Conservation (phyloP, 1,140 invertebrate species). For the Vollenhovia emeryi region DNA sequence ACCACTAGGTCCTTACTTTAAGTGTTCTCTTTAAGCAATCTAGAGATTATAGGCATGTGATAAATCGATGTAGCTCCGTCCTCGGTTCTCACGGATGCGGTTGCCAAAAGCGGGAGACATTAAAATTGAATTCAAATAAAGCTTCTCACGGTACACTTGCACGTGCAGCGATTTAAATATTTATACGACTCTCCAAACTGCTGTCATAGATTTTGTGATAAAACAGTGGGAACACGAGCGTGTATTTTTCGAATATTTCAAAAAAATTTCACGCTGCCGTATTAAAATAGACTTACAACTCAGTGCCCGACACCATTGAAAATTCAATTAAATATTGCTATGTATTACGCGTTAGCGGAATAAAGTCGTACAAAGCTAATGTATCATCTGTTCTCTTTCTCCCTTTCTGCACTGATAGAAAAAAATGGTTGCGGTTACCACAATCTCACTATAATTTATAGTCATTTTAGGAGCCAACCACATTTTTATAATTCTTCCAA, state of each 20-base stretch:
- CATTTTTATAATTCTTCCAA: too few species aligned
- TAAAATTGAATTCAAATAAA: constrained; percentile 61
- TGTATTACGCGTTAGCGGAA: background rate
- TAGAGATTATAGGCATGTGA: constrained; percentile 46
- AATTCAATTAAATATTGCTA: background rate
- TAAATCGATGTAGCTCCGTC: constrained; percentile 51
- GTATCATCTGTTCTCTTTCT: background rate
- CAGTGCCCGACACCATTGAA: too few species aligned
- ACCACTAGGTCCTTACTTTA: background rate
- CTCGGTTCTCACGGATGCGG: background rate
- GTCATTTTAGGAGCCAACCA: too few species aligned
- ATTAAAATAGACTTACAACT: background rate
- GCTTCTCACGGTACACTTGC: constrained; percentile 8
- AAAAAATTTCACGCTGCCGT: background rate
- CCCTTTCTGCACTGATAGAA: too few species aligned
- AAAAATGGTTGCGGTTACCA: too few species aligned
- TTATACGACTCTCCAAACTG: background rate
- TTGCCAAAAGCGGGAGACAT: constrained; percentile 24
- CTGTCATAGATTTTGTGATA: constrained; percentile 43
- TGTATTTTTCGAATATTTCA: background rate
- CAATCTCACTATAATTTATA: too few species aligned
- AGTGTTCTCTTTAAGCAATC: background rate
- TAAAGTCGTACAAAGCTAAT: constrained; percentile 5
- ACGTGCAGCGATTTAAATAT: background rate
- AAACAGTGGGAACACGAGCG: constrained; percentile 30